phyloP scores from a whole-genome alignment of 2,888 invertebrate genomes.

The Sylvicola cinctus region DNA sequence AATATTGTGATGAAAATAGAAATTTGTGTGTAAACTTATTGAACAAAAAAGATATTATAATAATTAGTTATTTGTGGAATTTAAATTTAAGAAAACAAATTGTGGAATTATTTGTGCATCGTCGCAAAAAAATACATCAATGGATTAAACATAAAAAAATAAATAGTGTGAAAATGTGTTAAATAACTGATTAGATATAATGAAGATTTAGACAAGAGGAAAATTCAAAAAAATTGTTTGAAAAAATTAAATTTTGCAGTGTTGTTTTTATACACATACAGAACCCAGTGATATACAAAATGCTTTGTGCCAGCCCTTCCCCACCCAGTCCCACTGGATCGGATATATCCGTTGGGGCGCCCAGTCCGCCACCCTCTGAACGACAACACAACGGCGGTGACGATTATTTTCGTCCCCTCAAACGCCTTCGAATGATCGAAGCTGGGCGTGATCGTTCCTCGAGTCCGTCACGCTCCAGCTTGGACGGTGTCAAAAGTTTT shows the following conservation, averaged over 20 bases:
- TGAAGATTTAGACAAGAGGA: neutral
- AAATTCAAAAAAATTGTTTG: neutral
- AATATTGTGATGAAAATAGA: too few species aligned
- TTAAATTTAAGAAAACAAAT: too few species aligned
- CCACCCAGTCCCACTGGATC: slow-evolving; percentile 26
- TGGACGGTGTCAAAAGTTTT: slow-evolving; percentile 74
- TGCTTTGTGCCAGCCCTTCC: slow-evolving; percentile 24
- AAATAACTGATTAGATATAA: neutral
- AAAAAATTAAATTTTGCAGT: too few species aligned
- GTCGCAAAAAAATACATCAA: too few species aligned
- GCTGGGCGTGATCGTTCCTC: slow-evolving; percentile 13
- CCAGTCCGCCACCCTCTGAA: slow-evolving; percentile 18
- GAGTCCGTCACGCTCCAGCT: slow-evolving; percentile 15
- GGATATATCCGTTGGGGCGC: slow-evolving; percentile 24
- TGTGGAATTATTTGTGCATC: too few species aligned
- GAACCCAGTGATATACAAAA: slow-evolving; percentile 10
- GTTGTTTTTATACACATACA: neutral
- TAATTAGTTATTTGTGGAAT: too few species aligned
- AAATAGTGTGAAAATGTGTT: neutral
- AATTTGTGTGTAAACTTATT: too few species aligned
- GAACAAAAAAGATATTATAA: too few species aligned
- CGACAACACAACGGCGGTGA: slow-evolving; percentile 21
- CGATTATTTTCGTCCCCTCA: slow-evolving; percentile 64
- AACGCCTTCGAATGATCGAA: slow-evolving; percentile 58
- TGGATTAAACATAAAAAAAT: neutral